Evolutionary conservation across 2,113 vertebrate genomes (phyloP), one percentile per base, ranked within the genome.

Genomic region (Marmota flaviventris): DNA sequence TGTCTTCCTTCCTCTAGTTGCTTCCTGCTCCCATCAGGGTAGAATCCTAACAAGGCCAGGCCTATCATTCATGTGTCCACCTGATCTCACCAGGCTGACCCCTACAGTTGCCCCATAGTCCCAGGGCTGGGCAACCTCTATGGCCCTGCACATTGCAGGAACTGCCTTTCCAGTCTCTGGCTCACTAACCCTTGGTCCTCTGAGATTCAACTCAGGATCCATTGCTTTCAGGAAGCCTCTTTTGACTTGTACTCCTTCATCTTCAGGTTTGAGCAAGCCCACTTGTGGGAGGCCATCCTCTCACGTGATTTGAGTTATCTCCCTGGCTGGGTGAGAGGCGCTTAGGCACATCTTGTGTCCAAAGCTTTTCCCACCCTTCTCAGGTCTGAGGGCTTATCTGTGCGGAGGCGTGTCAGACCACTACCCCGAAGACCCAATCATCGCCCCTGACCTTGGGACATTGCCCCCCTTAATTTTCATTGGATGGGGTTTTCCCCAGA

Each of bases 91-190:
- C 51, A 11, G 34, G 45, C 81, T 32, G 81, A 72, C 39, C n/a
- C 69, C 45, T 17, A 17, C 42, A 1, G 0, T 5, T 13, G n/a
- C 25, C n/a, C 72, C 61, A 25, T 53, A 13, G 32, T n/a, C 34
- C 34, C 5, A 3, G 1, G n/a, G 10, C 58, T 48, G 20, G 5
- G 67, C 56, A 29, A 63, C 27, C 24, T 61, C 13, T 0, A 3
- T 4, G 24, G 5, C 29, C 48, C 51, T 48, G 67, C 42, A 2
- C 2, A 9, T 51, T 42, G 17, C 37, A 45, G 45, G 63, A 75
- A 11, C 39, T 42, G 2, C 79, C 92, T 67, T 42, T 45, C 39
- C 22, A n/a, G 53, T n/a, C 51, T 77, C 75, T 56, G n/a, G 39
- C 42, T 6, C 27, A n/a, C 37, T 25, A 29, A 58, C 32, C 79